Evolutionary conservation across 2,888 invertebrate species (phyloP), one percentile per base, ranked within the genome.

Genomic region (Rhingia campestris): DNA sequence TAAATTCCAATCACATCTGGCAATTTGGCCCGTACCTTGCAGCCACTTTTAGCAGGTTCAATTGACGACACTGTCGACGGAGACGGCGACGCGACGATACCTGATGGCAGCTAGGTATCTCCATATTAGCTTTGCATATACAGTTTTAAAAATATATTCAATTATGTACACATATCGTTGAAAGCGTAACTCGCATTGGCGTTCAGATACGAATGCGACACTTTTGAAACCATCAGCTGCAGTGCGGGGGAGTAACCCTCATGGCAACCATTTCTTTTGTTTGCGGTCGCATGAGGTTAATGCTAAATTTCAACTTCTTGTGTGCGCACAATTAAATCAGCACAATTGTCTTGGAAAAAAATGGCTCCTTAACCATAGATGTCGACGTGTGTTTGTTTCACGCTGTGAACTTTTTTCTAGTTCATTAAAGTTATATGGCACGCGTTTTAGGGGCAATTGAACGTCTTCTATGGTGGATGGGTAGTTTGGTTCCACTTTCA

Each of bases 1-100:
- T 80, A 80, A 64, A 84, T 84, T 84, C 84, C 74, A 75, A 80
- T 84, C 84, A 80, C 84, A 80, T 80, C 80, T 12, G 47, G 63
- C 53, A 73, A 69, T 77, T 82, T 69, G 77, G 73, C 73, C 63
- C 53, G 51, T 63, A 82, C 51, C 66, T 81, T 81, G 56, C 22
- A 67, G 67, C 61, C 61, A 63, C 58, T 22, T 74, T 49, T 22
- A 49, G 5, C 4, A 9, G 67, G 58, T 59, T 58, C 64, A 64
- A 4, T 56, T 47, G 49, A 32, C 22, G 53, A 12, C 59, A 10
- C 39, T 22, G 37, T 39, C 51, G 6, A n/a, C 9, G 33, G 7
- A 41, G 53, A 4, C 35, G 43, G 6, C 9, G 63, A 35, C 12
- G 22, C 6, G 37, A 9, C 22, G 22, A 22, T 22, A 22, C 22